phyloP scores from a whole-genome alignment of 2,888 invertebrate species.

The Ophioninae sp. region DNA sequence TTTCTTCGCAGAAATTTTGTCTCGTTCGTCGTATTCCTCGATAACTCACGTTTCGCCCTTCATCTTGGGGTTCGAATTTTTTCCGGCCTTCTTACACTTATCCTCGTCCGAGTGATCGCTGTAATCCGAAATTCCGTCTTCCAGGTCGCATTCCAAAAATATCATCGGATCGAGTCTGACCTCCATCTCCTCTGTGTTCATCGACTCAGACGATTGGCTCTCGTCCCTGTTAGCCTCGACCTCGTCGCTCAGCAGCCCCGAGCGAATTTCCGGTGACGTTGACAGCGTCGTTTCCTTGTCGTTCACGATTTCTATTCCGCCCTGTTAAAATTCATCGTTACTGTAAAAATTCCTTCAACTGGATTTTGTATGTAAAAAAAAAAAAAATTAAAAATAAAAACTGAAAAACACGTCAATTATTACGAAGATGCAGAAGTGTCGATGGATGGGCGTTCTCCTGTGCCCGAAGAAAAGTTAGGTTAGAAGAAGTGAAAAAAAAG shows the following conservation, averaged over 20 bases:
- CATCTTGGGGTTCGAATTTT: conserved; percentile 10
- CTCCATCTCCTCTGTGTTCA: conserved; percentile 83
- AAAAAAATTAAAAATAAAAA: neutral
- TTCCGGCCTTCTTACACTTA: conserved; percentile 60
- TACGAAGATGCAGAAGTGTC: neutral
- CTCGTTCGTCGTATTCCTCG: neutral
- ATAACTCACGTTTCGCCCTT: conserved; percentile 46
- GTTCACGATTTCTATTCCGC: conserved; percentile 72
- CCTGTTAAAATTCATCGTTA: conserved; percentile 64
- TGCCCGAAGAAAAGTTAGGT: no score
- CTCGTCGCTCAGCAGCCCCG: conserved; percentile 60
- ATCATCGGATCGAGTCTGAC: conserved; percentile 88
- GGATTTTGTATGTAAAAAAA: neutral
- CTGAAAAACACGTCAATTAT: neutral
- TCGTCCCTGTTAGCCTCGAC: conserved; percentile 65
- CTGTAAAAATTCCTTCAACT: neutral
- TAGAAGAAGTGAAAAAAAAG: no score
- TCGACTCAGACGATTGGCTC: conserved; percentile 62
- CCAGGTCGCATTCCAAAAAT: conserved; percentile 84
- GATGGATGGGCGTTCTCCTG: no score
- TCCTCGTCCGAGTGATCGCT: conserved; percentile 78
- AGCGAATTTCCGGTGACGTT: conserved; percentile 59
- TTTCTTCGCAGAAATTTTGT: neutral
- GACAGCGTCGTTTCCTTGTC: conserved; percentile 70
- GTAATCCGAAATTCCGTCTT: conserved; percentile 76